Conservation (phyloP, 2,113 vertebrate genomes). For the Muscicapa adusta region DNA sequence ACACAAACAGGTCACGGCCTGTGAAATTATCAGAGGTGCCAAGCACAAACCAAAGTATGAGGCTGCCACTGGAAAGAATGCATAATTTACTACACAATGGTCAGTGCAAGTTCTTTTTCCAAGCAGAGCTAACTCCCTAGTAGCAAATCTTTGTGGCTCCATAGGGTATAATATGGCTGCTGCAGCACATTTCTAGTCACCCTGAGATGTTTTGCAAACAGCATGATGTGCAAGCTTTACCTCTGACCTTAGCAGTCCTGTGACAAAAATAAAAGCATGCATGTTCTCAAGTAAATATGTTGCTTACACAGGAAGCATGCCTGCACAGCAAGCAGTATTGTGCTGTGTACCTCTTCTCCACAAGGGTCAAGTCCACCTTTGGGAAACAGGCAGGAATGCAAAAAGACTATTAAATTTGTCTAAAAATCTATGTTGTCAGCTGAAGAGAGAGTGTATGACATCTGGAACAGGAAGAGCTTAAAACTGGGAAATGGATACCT, state of each 20-base stretch:
- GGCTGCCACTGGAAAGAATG: not conserved
- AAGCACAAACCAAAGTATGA: constrained; percentile 3
- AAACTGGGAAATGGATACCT: not conserved
- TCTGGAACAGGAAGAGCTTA: not conserved
- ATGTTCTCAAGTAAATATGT: not conserved
- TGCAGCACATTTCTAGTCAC: not conserved
- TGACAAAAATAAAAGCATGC: not conserved
- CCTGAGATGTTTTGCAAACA: constrained; percentile 5
- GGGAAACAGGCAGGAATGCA: not conserved
- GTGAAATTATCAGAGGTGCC: not conserved
- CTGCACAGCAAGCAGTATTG: not conserved
- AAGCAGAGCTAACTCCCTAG: not conserved
- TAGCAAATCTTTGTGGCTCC: not conserved
- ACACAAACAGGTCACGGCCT: not conserved
- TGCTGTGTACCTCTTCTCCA: not conserved
- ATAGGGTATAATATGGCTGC: not conserved
- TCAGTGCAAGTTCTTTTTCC: not conserved
- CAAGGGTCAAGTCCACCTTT: not conserved
- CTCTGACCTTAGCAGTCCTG: not conserved
- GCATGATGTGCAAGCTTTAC: not conserved
- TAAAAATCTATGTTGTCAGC: not conserved
- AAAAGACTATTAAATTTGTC: not conserved
- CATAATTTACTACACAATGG: not conserved
- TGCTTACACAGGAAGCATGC: not conserved
- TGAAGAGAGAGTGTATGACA: not conserved